Evolutionary conservation across 2,888 invertebrate species (phyloP), one percentile per base, ranked within the genome.

Genomic region (Desoria tigrina): DNA sequence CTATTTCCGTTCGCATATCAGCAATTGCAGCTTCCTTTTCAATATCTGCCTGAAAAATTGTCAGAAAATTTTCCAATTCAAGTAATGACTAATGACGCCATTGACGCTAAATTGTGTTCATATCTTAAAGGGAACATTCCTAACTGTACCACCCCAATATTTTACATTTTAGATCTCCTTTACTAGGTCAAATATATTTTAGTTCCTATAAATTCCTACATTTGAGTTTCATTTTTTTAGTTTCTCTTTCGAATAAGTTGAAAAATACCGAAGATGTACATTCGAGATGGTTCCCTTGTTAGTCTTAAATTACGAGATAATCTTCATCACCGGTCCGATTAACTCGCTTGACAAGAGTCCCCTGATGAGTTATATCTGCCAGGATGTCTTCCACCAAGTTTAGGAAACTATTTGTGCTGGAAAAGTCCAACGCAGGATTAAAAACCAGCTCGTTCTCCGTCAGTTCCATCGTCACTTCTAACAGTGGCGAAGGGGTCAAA

Each of bases 1-100:
- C 82, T 72, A 95, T 88, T 78, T 94, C 94, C 23, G 86, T 85
- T 76, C 89, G 88, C 89, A 95, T 94, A 71, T 91, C 92, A 56
- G 85, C 84, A 49, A 95, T 86, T 77, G 95, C 94, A 49, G 86
- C 84, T 79, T 89, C 89, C 42, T 84, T 84, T 72, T 87, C 86
- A 42, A 94, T 86, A 79, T 92, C 87, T 49, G 87, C 85, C 79
- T 88, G 6, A 1, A 16, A n/a, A 11, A 60, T 42, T n/a, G n/a
- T n/a, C n/a, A n/a, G n/a, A n/a, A n/a, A n/a, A n/a, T n/a, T n/a
- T n/a, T n/a, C n/a, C n/a, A n/a, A n/a, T n/a, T n/a, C n/a, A n/a
- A n/a, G n/a, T n/a, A n/a, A n/a, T n/a, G n/a, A n/a, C n/a, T n/a
- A n/a, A n/a, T n/a, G n/a, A n/a, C n/a, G n/a, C n/a, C n/a, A n/a